Conservation (phyloP, 2,888 invertebrate genomes). For the Sarcophaga subvicina region DNA sequence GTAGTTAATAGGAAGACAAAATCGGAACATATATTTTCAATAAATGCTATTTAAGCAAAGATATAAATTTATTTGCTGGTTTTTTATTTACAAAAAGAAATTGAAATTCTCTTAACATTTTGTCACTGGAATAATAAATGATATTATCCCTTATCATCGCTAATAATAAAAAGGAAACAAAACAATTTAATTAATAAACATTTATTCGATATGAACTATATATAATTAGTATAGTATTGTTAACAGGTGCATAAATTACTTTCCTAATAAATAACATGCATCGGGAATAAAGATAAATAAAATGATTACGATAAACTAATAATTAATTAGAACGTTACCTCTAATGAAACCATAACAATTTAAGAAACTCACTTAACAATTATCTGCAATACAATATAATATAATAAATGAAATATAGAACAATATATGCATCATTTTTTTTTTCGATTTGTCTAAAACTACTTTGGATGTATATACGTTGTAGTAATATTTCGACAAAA, state of each 20-base stretch:
- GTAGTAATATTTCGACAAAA: background rate
- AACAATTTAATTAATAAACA: background rate
- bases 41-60: background rate
- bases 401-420: too few relatives aligned
- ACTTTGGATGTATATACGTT: background rate
- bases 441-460: too few relatives aligned
- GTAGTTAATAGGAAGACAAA: background rate
- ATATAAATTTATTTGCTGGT: too few relatives aligned
- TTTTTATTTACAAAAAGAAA: too few relatives aligned
- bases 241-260: conserved; percentile 1
- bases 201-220: background rate
- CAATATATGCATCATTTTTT: too few relatives aligned
- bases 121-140: too few relatives aligned
- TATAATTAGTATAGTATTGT: background rate
- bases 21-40: background rate
- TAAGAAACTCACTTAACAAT: background rate
- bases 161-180: background rate
- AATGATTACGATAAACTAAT: conserved; percentile 5
- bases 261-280: conserved; percentile 1
- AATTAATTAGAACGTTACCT: background rate
- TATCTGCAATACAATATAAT: background rate
- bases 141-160: too few relatives aligned
- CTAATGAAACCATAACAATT: conserved; percentile 35
- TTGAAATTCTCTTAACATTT: too few relatives aligned
- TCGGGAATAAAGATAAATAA: conserved; percentile 1